Base-by-base conservation (phyloP, 2,797 vertebrate species). In the Sphenodon punctatus region DNA sequence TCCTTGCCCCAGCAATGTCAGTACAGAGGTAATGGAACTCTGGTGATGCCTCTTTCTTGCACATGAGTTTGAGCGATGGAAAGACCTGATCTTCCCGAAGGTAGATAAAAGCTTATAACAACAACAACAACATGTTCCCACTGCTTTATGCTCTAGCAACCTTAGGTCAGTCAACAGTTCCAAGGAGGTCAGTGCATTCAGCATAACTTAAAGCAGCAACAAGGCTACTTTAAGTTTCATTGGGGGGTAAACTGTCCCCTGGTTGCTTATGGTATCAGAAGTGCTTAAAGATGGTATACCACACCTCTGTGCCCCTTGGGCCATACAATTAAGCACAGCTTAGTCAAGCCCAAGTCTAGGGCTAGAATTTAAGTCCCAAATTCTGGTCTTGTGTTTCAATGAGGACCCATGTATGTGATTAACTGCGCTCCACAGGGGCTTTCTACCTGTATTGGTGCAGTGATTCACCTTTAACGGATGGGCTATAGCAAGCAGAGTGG, bases 401-500 rank as follows among this genome's bases (percentile, higher is more conserved):
- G 76, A 77, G 86, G 84, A 43, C 17, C 59, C 68, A 23, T 1
- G 1, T 45, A 65, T 1, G 6, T 73, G 72, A 60, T 34, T 34
- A 81, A 39, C 19, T 66, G 78, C 74, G 80, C 43, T 91, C 71
- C 78, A 88, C 27, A 51, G 77, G 43, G 56, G 71, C 16, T 14
- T n/a, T 39, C 80, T 83, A n/a, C n/a, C 38, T 0, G 5, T 36
- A 82, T 63, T 70, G 84, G 77, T 6, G 82, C 39, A 81, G 71
- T 45, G 80, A 46, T 81, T 58, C 4, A 56, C 86, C 89, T 86
- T 86, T 85, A 78, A 58, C 32, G 83, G 71, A 56, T 86, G 82
- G 64, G 67, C 41, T 83, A 15, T 76, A 67, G 86, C 74, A 80
- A 9, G 66, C 91, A 91, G 84, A 81, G 66, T 60, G 83, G 87